These are phyloP conservation scores for Daubentonia madagascariensis DNA, from an alignment of 2,113 vertebrate species.

Conservation along the genomic window DNA sequence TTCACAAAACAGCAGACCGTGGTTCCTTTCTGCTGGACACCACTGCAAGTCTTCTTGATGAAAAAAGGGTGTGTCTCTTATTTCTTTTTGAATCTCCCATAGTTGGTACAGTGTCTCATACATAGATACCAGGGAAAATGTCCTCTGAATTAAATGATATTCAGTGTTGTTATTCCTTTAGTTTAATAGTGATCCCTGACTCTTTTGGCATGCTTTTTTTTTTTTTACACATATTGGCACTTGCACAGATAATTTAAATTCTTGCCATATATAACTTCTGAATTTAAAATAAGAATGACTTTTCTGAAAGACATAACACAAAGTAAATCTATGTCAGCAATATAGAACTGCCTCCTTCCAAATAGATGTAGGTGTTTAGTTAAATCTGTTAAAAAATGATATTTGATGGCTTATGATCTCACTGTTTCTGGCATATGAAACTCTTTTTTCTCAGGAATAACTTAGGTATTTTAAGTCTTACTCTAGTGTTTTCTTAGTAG, in stretches of 20 bases:
- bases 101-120: neutral
- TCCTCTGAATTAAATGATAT: neutral
- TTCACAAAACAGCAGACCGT: neutral
- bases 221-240: neutral
- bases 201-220: neutral
- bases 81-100: neutral
- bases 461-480: neutral
- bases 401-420: neutral
- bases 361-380: neutral
- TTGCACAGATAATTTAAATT: neutral
- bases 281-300: slow-evolving; percentile 20
- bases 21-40: neutral
- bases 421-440: neutral
- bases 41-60: no score
- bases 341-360: neutral
- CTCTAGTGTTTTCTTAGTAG: neutral
- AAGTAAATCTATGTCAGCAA: neutral
- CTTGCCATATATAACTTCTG: neutral
- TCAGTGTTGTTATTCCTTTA: neutral
- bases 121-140: neutral
- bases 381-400: neutral
- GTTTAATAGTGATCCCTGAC: neutral
- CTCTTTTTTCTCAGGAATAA: slow-evolving; percentile 4
- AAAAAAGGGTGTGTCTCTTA: neutral
- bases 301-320: neutral